phyloP scores from a whole-genome alignment of 2,888 invertebrate species.

The Hirudinaria manillensis region DNA sequence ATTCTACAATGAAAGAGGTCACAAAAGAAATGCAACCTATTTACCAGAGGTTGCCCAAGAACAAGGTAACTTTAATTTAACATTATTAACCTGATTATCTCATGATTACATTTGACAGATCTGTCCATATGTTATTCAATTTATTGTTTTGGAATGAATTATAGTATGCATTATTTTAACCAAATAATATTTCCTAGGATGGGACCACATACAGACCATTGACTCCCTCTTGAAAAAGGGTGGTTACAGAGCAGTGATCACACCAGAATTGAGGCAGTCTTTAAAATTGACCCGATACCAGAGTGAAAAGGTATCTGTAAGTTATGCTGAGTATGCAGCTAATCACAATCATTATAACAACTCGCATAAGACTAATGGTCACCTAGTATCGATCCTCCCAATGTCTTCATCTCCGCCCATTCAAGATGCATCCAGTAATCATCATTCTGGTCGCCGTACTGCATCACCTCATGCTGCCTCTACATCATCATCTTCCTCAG shows the following conservation, averaged over 20 bases:
- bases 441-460: slow-evolving; percentile 2
- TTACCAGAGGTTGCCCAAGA: slow-evolving; percentile 95
- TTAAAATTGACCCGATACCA: slow-evolving; percentile 93
- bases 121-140: no score
- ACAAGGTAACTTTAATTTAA: slow-evolving; percentile 67
- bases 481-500: slow-evolving; percentile 24
- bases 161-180: no score
- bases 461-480: slow-evolving; percentile 8
- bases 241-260: slow-evolving; percentile 73
- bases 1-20: slow-evolving; percentile 84
- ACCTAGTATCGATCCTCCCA: slow-evolving; percentile 17
- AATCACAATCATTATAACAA: slow-evolving; percentile 14
- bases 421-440: slow-evolving; percentile 6
- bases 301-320: slow-evolving; percentile 76
- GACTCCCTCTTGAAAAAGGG: slow-evolving; percentile 94
- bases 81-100: neutral
- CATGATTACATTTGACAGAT: neutral
- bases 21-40: slow-evolving; percentile 92
- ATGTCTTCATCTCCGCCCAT: slow-evolving; percentile 29
- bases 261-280: slow-evolving; percentile 63
- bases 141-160: no score
- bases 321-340: slow-evolving; percentile 48
- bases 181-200: slow-evolving; percentile 62
- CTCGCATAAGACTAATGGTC: slow-evolving; percentile 23
- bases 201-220: slow-evolving; percentile 97